Conservation (phyloP, 2,113 vertebrate species). For the Chrysochloris asiatica region DNA sequence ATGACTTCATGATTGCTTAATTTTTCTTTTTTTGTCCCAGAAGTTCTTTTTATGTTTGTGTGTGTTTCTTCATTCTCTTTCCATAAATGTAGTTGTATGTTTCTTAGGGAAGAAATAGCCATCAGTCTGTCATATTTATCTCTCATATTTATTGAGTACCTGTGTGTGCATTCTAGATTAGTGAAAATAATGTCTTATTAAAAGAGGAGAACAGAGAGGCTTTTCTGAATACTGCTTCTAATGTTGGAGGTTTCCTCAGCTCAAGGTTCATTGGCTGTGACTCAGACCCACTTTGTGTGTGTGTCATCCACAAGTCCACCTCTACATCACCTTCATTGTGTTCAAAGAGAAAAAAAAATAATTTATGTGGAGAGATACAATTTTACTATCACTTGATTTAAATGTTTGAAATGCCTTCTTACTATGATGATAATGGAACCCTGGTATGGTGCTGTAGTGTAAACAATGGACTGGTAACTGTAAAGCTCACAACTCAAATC, state of each 20-base stretch:
- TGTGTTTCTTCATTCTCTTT: no score
- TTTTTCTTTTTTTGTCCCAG: no score
- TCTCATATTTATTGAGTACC: not conserved
- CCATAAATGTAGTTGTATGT: not conserved
- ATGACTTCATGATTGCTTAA: no score
- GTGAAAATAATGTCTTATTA: not conserved
- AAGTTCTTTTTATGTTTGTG: no score
- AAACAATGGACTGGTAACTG: no score
- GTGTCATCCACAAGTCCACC: not conserved
- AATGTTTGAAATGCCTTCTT: not conserved
- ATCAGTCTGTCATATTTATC: not conserved
- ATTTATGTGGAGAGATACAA: no score
- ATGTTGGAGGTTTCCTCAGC: not conserved
- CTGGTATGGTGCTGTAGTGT: no score
- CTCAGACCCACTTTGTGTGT: not conserved
- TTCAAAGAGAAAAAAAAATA: not conserved
- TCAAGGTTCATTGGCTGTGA: not conserved
- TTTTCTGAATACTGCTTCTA: not conserved
- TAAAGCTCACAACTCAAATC: no score
- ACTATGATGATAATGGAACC: not conserved
- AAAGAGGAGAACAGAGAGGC: not conserved
- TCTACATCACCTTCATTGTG: not conserved
- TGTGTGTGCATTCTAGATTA: not conserved
- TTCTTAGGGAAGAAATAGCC: not conserved
- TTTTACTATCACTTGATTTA: not conserved